Conservation (phyloP, 2,888 invertebrate genomes). For the Blomia tropicalis region DNA sequence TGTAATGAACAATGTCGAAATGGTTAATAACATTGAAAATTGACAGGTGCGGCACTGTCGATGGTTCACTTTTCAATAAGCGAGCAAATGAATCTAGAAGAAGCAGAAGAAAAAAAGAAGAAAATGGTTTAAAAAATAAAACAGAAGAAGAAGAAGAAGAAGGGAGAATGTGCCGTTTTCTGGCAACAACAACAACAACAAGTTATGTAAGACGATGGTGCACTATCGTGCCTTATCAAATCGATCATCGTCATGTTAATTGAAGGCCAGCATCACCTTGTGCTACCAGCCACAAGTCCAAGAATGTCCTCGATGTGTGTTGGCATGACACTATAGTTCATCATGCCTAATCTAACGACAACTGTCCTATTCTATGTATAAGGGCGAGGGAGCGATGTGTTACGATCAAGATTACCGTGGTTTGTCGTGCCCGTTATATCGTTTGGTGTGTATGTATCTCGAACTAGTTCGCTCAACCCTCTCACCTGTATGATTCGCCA, state of each 20-base stretch:
- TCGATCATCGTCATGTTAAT: constrained; percentile 9
- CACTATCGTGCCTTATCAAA: constrained; percentile 8
- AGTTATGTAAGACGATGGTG: not conserved
- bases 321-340: not conserved
- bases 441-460: not conserved
- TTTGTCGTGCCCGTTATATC: not conserved
- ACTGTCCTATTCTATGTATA: no score
- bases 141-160: not conserved
- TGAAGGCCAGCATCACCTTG: not conserved
- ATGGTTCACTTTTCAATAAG: no score
- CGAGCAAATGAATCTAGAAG: no score
- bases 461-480: constrained; percentile 3
- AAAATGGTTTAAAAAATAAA: no score
- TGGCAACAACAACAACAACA: not conserved
- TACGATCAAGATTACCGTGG: constrained; percentile 12
- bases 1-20: no score
- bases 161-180: not conserved
- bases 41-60: no score
- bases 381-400: constrained; percentile 7
- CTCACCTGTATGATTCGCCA: not conserved
- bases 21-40: no score
- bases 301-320: not conserved
- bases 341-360: no score
- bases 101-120: no score
- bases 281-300: not conserved